Conservation (phyloP, 2,113 vertebrate genomes). For the Promerops cafer region DNA sequence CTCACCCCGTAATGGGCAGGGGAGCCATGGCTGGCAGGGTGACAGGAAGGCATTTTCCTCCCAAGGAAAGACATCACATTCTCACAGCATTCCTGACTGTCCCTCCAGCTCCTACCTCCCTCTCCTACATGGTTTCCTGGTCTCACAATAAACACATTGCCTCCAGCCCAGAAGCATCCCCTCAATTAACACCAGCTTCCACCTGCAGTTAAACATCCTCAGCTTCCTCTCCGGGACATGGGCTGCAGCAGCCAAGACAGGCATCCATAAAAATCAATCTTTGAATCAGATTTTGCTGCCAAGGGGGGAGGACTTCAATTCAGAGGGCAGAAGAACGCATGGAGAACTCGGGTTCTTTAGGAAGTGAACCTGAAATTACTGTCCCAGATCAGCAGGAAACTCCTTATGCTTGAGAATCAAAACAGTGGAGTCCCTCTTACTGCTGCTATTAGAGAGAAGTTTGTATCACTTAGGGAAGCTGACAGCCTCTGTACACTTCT, state of each 20-base stretch:
- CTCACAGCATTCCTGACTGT: neutral
- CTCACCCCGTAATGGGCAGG: neutral
- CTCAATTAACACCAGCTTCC: neutral
- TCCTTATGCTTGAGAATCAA: too few species aligned
- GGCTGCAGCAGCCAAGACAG: neutral
- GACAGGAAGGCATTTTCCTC: neutral
- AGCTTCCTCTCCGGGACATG: neutral
- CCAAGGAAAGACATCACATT: neutral
- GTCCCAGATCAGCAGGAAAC: too few species aligned
- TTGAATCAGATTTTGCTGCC: neutral
- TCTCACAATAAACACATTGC: neutral
- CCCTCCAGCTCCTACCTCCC: neutral
- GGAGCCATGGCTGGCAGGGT: neutral
- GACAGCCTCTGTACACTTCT: neutral
- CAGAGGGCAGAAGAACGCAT: neutral
- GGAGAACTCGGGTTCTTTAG: neutral
- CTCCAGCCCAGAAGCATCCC: neutral
- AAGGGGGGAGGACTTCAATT: neutral
- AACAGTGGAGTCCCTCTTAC: too few species aligned
- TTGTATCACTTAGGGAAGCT: neutral
- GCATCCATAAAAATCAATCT: neutral
- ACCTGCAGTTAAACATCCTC: neutral
- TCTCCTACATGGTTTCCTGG: neutral
- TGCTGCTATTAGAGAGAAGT: too few species aligned
- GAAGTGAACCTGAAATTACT: neutral